Conservation (phyloP, 2,888 invertebrate genomes). For the Celastrina argiolus region DNA sequence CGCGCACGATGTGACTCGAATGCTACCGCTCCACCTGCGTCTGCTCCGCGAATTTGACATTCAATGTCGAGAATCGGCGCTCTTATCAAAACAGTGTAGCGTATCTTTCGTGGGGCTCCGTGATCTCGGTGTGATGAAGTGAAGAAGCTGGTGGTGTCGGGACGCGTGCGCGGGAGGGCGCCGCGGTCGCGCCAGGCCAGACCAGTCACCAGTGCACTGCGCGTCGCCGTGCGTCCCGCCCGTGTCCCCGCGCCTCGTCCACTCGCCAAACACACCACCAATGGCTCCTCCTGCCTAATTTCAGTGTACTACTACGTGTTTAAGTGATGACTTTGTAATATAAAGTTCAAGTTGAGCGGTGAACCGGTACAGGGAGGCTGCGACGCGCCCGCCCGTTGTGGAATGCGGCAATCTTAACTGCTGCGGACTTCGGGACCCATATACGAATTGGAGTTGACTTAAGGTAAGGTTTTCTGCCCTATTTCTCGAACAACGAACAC, state of each 20-base stretch:
- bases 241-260: constrained; percentile 38
- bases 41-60: too few relatives aligned
- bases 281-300: constrained; percentile 42
- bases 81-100: neutral
- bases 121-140: constrained; percentile 44
- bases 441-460: constrained; percentile 63
- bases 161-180: constrained; percentile 50
- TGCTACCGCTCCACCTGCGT: too few relatives aligned
- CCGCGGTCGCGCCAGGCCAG: constrained; percentile 50
- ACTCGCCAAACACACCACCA: constrained; percentile 54
- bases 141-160: constrained; percentile 47
- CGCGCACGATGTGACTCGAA: too few relatives aligned
- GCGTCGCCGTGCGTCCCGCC: constrained; percentile 53
- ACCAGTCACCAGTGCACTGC: constrained; percentile 58
- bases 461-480: constrained; percentile 49
- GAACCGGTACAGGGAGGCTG: constrained; percentile 72
- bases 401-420: constrained; percentile 78
- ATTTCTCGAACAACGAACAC: neutral
- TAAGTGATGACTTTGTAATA: constrained; percentile 55
- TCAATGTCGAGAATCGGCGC: too few relatives aligned
- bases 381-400: constrained; percentile 70
- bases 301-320: constrained; percentile 58
- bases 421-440: constrained; percentile 71
- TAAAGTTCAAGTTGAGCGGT: constrained; percentile 41
- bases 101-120: neutral